These are phyloP conservation scores for Pao palembangensis DNA, from an alignment of 2,113 vertebrate genomes.

Conservation along the genomic window DNA sequence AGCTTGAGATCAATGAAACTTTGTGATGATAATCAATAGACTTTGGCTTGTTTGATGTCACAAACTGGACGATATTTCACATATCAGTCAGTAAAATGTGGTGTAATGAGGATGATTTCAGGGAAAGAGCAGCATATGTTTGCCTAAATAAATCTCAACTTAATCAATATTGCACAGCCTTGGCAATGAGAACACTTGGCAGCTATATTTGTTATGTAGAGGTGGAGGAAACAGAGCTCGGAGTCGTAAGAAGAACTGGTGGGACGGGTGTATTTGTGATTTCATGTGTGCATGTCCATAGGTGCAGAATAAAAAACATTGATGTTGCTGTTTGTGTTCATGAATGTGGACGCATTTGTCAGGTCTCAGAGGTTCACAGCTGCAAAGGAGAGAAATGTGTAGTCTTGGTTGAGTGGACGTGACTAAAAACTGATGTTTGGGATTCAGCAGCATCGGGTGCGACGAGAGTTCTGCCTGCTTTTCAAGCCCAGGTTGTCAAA, in stretches of 20 bases:
- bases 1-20: slow-evolving; percentile 31
- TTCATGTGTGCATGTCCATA: slow-evolving; percentile 10
- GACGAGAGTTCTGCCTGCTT: background rate
- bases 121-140: slow-evolving; percentile 32
- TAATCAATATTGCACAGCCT: slow-evolving; percentile 17
- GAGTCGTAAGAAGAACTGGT: slow-evolving; percentile 46
- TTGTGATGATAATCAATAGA: slow-evolving; percentile 26
- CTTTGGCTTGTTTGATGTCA: background rate
- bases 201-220: slow-evolving; percentile 19
- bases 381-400: slow-evolving; percentile 41
- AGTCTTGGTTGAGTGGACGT: slow-evolving; percentile 25
- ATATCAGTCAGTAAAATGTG: background rate
- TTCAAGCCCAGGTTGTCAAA: background rate
- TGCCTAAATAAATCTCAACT: slow-evolving; percentile 25
- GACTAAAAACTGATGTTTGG: slow-evolving; percentile 33
- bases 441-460: background rate
- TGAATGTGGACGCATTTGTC: slow-evolving; percentile 33
- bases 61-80: too few relatives aligned
- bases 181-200: slow-evolving; percentile 24
- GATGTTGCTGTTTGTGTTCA: slow-evolving; percentile 8
- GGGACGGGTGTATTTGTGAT: slow-evolving; percentile 30
- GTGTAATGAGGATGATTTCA: slow-evolving; percentile 9
- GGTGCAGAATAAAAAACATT: slow-evolving; percentile 8
- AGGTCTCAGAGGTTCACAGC: slow-evolving; percentile 22
- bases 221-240: slow-evolving; percentile 9